Base-by-base conservation (phyloP, 2,797 vertebrate species). In the Loris lydekkerianus region DNA sequence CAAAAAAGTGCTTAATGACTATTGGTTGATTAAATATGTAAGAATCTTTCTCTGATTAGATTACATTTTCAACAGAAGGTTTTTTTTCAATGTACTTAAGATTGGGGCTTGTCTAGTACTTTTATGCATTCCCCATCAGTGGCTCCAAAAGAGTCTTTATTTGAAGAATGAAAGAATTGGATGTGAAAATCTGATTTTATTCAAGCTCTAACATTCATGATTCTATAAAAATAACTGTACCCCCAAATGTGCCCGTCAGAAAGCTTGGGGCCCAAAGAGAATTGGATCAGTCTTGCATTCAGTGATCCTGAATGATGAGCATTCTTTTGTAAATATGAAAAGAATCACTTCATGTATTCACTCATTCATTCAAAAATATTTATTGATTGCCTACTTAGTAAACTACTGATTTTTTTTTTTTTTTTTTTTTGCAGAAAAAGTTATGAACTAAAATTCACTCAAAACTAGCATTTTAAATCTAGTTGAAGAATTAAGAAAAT, bases 321-420 rank as follows among this genome's bases (percentile, higher is more conserved):
- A 83, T 43, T 85, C n/a, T 82, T 93, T 69, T 63, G 31, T 43
- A 81, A 94, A 87, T 43, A 84, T n/a, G n/a, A 13, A 17, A 83
- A 81, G 58, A 91, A 78, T 84, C 4, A 10, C 9, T 93, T 83
- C 13, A 84, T 92, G 84, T 46, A 65, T 56, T 86, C n/a, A 86
- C 78, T 86, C 7, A 76, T 56, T 83, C 13, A 90, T 29, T 94
- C 15, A 92, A 72, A 73, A 86, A 75, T 10, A 91, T 53, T 65
- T 78, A 94, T 10, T 75, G 72, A 72, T 77, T 82, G 34, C 17
- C 72, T 83, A 25, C 21, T 60, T 86, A 86, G 69, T 86, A 94
- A 77, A 65, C 7, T 70, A 43, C 25, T 34, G 14, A 31, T 70
- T 2, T 23, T 92, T 63, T 3, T 61, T 23, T 14, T 40, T 40